phyloP scores from a whole-genome alignment of 37 sponge, comb jelly and placozoan species.

The Ianthella basta region DNA sequence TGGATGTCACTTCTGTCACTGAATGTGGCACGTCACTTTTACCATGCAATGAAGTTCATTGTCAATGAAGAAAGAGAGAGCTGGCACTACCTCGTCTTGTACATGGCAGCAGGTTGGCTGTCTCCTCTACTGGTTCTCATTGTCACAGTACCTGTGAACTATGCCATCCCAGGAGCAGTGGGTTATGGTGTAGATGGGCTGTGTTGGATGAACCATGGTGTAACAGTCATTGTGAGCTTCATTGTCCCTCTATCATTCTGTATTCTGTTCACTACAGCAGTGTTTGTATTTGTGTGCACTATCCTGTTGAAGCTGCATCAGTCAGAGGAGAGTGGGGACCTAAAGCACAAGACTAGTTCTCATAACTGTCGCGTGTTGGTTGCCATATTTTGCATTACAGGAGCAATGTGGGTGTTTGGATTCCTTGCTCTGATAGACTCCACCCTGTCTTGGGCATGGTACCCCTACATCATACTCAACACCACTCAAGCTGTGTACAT shows the following conservation, averaged over 20 bases:
- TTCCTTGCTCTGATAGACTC: conserved; percentile 16
- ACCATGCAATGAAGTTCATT: conserved; percentile 7
- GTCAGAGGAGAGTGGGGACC: too few species aligned
- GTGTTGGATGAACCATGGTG: conserved; percentile 54
- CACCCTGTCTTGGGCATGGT: conserved; percentile 37
- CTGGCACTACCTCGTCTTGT: neutral
- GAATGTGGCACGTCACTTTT: conserved; percentile 7
- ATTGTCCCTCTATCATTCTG: conserved; percentile 3
- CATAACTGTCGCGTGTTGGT: conserved; percentile 19
- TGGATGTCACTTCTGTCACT: conserved; percentile 54
- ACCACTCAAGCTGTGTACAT: conserved; percentile 43
- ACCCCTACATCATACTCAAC: conserved; percentile 50
- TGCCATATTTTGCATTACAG: conserved; percentile 31
- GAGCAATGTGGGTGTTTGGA: conserved; percentile 59
- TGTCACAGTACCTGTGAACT: conserved; percentile 43
- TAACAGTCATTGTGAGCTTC: conserved; percentile 45
- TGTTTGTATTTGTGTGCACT: neutral
- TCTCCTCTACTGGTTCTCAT: conserved; percentile 16
- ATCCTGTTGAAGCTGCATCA: neutral
- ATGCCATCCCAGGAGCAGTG: conserved; percentile 16
- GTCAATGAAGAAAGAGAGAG: neutral
- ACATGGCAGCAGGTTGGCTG: conserved; percentile 42
- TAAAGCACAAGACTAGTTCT: too few species aligned
- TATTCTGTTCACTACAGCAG: conserved; percentile 15
- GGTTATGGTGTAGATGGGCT: neutral